phyloP scores from a whole-genome alignment of 2,888 invertebrate genomes.

The Aradus depressus region DNA sequence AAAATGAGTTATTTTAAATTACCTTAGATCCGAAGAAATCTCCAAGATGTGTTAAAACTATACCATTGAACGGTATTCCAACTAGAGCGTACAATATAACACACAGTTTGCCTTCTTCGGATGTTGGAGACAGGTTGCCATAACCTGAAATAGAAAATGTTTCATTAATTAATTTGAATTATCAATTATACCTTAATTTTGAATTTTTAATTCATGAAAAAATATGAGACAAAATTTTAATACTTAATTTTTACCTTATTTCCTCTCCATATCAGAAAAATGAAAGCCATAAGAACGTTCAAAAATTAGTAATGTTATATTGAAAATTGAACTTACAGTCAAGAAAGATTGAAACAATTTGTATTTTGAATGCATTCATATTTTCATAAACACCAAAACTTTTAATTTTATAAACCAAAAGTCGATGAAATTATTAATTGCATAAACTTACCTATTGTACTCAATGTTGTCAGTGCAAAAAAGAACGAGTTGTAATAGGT shows the following conservation, averaged over 20 bases:
- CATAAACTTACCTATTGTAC: constrained; percentile 64
- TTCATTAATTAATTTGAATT: background rate
- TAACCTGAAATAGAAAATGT: constrained; percentile 50
- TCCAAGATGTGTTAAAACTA: constrained; percentile 50
- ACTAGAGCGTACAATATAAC: constrained; percentile 81
- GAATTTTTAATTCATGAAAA: background rate
- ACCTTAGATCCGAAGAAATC: constrained; percentile 75
- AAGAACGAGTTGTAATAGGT: constrained; percentile 85
- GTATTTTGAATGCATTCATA: too few relatives aligned
- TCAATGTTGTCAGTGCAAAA: constrained; percentile 82
- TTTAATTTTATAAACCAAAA: constrained; percentile 3
- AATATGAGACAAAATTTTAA: background rate
- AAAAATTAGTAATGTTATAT: too few relatives aligned
- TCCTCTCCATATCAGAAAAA: constrained; percentile 3
- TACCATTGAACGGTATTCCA: constrained; percentile 75
- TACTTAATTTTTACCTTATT: constrained; percentile 12
- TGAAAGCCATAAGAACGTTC: background rate
- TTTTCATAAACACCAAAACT: too few relatives aligned
- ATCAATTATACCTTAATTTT: background rate
- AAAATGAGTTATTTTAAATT: constrained; percentile 36
- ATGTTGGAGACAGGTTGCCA: constrained; percentile 79
- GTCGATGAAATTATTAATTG: background rate
- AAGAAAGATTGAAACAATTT: too few relatives aligned
- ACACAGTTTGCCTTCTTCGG: constrained; percentile 63
- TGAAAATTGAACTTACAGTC: too few relatives aligned